Evolutionary conservation across 2,113 vertebrate genomes (phyloP), one percentile per base, ranked within the genome.

Genomic region (Cranoglanis bouderius): DNA sequence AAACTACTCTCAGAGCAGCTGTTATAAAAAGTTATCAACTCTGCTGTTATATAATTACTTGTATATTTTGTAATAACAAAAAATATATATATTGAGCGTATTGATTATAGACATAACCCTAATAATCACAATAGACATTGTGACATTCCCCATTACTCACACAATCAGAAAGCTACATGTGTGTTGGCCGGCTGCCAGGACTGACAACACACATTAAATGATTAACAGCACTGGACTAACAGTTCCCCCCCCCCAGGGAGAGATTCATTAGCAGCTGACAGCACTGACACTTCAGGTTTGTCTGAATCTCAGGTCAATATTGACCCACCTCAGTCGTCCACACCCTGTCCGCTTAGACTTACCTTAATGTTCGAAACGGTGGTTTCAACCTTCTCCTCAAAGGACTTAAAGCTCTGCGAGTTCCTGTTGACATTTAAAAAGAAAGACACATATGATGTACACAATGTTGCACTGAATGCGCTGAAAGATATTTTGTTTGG

Each of bases 331-430:
- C 65, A 72, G 65, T 24, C 29, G 9, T 67, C 55, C 55, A 82
- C 55, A 43, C 55, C 78, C 82, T 53, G 81, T 57, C 24, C 5
- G 83, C 8, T 29, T 12, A 51, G 10, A 86, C 86, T 94, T 96
- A 99, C 98, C 97, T 99, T 99, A 92, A 99, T 96, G 91, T 92
- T 97, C 87, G 97, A 96, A 88, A 99, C 98, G 81, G 98, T 99
- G 67, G 89, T 99, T 94, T 99, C 98, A 92, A 99, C 97, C 94
- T 97, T 98, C 92, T 99, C 98, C 93, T 99, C 98, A 95, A 99
- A 99, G 0, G 98, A 98, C 93, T 96, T 98, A 95, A 99, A 99
- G 92, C 98, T 98, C 92, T 97, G 96, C 55, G 98, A 99, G 95
- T 99, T 99, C 95, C 98, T 99, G 94, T 88, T n/a, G 82, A 38